These are phyloP conservation scores for Ganaspis sp. DNA, from an alignment of 1,140 invertebrate genomes.

Conservation along the genomic window DNA sequence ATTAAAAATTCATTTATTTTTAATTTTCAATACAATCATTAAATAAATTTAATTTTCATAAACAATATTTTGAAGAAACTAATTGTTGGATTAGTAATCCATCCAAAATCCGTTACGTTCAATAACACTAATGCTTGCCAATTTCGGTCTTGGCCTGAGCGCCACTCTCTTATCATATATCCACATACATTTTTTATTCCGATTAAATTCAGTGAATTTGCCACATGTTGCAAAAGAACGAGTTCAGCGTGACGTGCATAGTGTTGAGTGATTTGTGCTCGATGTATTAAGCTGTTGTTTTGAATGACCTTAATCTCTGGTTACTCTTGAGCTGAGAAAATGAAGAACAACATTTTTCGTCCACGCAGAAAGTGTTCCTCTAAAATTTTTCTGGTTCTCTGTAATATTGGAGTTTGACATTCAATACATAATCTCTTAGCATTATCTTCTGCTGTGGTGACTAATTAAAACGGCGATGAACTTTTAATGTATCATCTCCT, in stretches of 20 bases:
- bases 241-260: slow-evolving; percentile 38
- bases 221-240: slow-evolving; percentile 45
- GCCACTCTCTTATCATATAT: slow-evolving; percentile 22
- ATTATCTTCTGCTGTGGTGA: no score
- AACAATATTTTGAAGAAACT: no score
- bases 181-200: slow-evolving; percentile 57
- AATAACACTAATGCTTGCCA: no score
- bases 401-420: background rate
- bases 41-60: no score
- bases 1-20: no score
- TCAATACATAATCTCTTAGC: background rate
- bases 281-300: background rate
- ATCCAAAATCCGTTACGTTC: no score
- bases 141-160: no score
- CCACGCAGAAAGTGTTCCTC: background rate
- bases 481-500: no score
- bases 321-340: background rate
- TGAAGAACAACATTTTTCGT: background rate
- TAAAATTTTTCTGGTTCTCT: background rate
- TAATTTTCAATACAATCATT: no score
- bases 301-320: background rate
- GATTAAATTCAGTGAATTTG: slow-evolving; percentile 58
- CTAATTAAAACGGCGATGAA: no score
- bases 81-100: no score
- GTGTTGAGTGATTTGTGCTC: background rate